A percentile compares a stretch with the other conserved stretches of the same genome.
These are phyloP conservation scores for Lepisosteus oculatus DNA, from an alignment of 2,113 vertebrate genomes.

Conservation along the genomic window DNA sequence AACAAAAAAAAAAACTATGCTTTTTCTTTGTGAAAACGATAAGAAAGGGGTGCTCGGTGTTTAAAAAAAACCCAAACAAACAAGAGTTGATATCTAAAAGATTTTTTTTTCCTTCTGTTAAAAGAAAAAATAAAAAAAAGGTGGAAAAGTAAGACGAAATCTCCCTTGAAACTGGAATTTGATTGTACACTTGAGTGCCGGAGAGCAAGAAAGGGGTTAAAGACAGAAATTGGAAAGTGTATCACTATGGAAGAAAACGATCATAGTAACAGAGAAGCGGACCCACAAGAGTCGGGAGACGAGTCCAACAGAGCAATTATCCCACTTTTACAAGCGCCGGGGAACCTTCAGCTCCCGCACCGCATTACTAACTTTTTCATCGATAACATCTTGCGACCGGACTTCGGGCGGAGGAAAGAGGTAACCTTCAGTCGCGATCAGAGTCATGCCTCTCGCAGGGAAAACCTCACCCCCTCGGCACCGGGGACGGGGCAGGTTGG, in stretches of 20 bases:
- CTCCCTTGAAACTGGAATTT: conserved; percentile 43
- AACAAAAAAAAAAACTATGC: conserved; percentile 58
- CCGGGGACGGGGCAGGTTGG: conserved; percentile 62
- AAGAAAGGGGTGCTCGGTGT: conserved; percentile 58
- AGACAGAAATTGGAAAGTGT: conserved; percentile 56
- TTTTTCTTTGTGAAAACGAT: conserved; percentile 64
- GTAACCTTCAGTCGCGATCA: conserved; percentile 56
- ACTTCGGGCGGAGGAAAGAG: conserved; percentile 87
- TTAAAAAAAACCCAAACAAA: conserved; percentile 24
- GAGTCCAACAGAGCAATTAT: conserved; percentile 74
- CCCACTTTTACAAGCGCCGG: conserved; percentile 74
- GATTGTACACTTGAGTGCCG: conserved; percentile 36
- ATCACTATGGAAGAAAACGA: conserved; percentile 89
- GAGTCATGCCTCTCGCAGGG: conserved; percentile 49
- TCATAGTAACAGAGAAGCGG: conserved; percentile 69
- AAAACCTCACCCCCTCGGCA: conserved; percentile 62
- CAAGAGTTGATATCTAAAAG: conserved; percentile 43
- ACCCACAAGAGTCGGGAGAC: conserved; percentile 70
- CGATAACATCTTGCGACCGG: conserved; percentile 90
- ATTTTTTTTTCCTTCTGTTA: conserved; percentile 36
- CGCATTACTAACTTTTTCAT: conserved; percentile 96
- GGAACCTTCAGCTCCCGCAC: conserved; percentile 79
- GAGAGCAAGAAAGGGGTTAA: conserved; percentile 65
- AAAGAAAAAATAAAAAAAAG: conserved; percentile 29
- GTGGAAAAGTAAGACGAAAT: conserved; percentile 28